Conservation (phyloP, 2,888 invertebrate species). For the Acleris holmiana region DNA sequence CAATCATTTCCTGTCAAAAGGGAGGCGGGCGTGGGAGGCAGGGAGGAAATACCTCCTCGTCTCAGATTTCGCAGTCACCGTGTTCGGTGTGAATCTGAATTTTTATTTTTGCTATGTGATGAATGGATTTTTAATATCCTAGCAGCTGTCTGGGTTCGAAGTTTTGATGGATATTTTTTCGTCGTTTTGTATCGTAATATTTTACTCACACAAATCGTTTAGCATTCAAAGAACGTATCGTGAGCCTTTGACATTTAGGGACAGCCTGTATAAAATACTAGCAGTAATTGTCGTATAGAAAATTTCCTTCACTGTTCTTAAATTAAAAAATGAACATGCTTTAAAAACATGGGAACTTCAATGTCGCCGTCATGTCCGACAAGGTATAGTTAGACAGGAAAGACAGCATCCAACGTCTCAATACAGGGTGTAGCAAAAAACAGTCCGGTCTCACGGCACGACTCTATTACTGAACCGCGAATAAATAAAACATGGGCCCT, state of each 20-base stretch:
- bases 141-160: constrained; percentile 66
- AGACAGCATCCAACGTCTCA: constrained; percentile 83
- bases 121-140: constrained; percentile 81
- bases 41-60: constrained; percentile 73
- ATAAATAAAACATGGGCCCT: constrained; percentile 85
- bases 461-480: constrained; percentile 81
- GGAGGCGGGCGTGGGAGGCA: constrained; percentile 61
- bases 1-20: constrained; percentile 84
- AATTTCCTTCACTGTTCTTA: constrained; percentile 5
- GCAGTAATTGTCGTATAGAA: no score
- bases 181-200: constrained; percentile 22
- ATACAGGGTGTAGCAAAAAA: constrained; percentile 80
- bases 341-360: constrained; percentile 68
- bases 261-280: no score
- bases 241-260: no score
- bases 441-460: constrained; percentile 81
- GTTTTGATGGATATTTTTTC: constrained; percentile 61
- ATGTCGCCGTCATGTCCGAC: constrained; percentile 72
- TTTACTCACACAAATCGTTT: not conserved
- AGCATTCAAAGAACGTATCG: not conserved
- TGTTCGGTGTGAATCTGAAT: constrained; percentile 79
- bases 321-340: not conserved
- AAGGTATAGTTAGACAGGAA: constrained; percentile 73
- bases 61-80: constrained; percentile 76
- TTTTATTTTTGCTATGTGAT: constrained; percentile 77